A percentile compares a stretch with the other conserved stretches of the same genome.
Conservation (phyloP, 53 echinoderm and acorn worm genomes). For the Holothuria scabra region DNA sequence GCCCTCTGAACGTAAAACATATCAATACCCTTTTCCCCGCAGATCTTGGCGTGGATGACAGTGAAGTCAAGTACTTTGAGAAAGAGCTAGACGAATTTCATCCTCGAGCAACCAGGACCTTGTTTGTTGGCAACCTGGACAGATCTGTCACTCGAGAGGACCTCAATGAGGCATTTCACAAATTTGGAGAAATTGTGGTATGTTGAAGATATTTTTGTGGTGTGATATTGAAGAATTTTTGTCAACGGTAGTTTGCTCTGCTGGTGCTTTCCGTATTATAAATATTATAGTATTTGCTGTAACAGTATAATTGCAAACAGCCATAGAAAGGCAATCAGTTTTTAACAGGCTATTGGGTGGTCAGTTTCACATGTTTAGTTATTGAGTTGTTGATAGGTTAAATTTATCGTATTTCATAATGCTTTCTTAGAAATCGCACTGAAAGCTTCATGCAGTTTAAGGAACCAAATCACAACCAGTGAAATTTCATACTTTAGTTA, state of each 20-base stretch:
- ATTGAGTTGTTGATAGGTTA: too few species aligned
- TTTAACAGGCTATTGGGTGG: too few species aligned
- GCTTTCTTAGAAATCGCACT: too few species aligned
- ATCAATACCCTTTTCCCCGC: not conserved
- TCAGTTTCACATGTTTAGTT: too few species aligned
- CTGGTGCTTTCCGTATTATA: not conserved
- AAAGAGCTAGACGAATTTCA: slow-evolving; percentile 98
- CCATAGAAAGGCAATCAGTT: too few species aligned
- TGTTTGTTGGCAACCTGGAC: slow-evolving; percentile 97
- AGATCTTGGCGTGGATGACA: slow-evolving; percentile 93
- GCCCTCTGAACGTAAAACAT: too few species aligned
- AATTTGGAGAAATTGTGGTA: slow-evolving; percentile 98
- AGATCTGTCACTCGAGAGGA: slow-evolving; percentile 84
- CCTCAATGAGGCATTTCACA: slow-evolving; percentile 86
- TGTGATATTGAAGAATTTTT: not conserved
- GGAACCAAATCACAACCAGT: too few species aligned
- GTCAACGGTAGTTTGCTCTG: not conserved
- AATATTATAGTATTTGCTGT: not conserved
- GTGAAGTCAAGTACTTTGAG: slow-evolving; percentile 95
- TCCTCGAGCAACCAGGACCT: slow-evolving; percentile 90
- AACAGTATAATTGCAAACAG: too few species aligned
- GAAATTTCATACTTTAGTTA: too few species aligned
- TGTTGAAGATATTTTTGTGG: slow-evolving; percentile 5
- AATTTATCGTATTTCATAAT: too few species aligned
- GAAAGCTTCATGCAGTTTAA: too few species aligned